Base-by-base conservation (phyloP, 2,797 vertebrate genomes). In the Parotocinclus haroldoi region DNA sequence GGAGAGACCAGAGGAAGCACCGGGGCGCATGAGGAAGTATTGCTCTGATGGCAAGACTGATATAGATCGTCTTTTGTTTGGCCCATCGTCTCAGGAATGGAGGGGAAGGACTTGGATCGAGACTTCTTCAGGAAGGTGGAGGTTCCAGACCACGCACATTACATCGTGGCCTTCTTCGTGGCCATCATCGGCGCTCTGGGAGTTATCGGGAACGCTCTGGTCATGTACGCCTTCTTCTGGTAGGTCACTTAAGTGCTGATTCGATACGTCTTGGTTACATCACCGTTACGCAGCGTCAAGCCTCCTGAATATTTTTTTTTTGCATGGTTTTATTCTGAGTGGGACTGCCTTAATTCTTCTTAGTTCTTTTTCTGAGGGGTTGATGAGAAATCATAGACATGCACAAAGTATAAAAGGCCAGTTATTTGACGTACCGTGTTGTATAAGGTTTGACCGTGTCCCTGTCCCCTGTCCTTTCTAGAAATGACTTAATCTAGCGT, bases 181-280 rank as follows among this genome's bases (percentile, higher is more conserved):
- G 69, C 85, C 12, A 76, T 91, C 63, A 91, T 91, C 4, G 90
- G 89, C 18, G 74, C 86, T 7, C 64, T 91, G 1, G 90, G 90
- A 0, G 81, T 90, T 3, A 77, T 81, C 8, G 90, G 90, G 7
- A 91, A 91, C 8, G 79, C 83, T 10, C 79, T 91, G 76, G 90
- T 91, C 70, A 89, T 91, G 79, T 91, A 89, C 1, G 89, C 90
- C 37, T 91, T 90, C 72, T 87, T 79, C 79, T 88, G 90, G 90
- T 91, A 79, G 73, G 87, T 10, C 17, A 19, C 27, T 27, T 27
- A 27, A 27, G 27, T 27, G 27, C 27, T 27, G 27, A n/a, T n/a
- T n/a, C n/a, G n/a, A n/a, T n/a, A n/a, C n/a, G n/a, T n/a, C n/a
- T n/a, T n/a, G n/a, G n/a, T n/a, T n/a, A n/a, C n/a, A n/a, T n/a